phyloP scores from a whole-genome alignment of 2,797 vertebrate genomes.

The Rhincodon typus region DNA sequence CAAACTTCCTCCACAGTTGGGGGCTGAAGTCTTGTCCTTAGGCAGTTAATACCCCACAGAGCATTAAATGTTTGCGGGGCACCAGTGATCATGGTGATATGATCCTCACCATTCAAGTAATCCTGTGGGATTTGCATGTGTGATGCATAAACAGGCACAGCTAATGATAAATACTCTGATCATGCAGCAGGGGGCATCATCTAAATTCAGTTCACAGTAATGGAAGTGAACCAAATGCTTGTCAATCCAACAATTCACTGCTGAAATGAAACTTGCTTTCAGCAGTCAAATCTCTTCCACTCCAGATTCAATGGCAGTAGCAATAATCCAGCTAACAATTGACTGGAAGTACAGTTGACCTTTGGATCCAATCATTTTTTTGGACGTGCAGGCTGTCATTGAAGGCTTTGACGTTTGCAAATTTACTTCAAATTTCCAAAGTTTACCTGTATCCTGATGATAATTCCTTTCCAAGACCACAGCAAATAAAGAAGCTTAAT shows the following conservation, averaged over 20 bases:
- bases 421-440: neutral
- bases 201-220: neutral
- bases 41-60: no score
- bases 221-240: neutral
- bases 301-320: neutral
- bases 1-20: no score
- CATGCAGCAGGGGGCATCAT: conserved; percentile 3
- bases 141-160: neutral
- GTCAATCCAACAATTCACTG: neutral
- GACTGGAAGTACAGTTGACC: neutral
- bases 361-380: neutral
- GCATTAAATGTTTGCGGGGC: no score
- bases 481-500: neutral
- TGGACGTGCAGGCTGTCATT: neutral
- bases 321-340: neutral
- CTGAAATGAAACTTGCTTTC: neutral
- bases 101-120: no score
- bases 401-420: neutral
- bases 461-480: neutral
- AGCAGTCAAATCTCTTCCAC: neutral
- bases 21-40: no score
- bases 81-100: no score
- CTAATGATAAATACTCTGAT: neutral
- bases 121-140: neutral
- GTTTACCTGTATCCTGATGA: neutral